Base-by-base conservation (phyloP, 2,113 vertebrate species). In the Microcebus ravelobensis region DNA sequence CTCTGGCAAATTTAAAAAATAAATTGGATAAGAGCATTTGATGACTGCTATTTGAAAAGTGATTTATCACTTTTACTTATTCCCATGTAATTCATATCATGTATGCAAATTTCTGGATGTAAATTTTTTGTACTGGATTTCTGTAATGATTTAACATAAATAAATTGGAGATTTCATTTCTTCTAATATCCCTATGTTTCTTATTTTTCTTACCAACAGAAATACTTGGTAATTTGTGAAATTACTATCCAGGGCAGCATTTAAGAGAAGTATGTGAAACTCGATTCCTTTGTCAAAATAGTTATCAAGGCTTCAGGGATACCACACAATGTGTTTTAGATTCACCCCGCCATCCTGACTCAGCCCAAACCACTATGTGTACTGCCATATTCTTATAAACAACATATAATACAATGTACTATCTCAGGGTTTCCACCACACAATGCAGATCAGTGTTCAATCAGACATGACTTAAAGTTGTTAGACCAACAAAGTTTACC, bases 81-180 rank as follows among this genome's bases (percentile, higher is more conserved):
- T 83, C 17, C 17, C 39, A 31, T 89, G 12, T 68, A 92, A 90
- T 57, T 70, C 8, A 83, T 52, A 45, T 48, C 34, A 57, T 48
- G 2, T n/a, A n/a, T 73, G 9, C 18, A 88, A 90, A 67, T 89
- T 82, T 55, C 31, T 48, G 34, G 18, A 59, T 0, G 59, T 48
- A 6, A 50, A 57, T 92, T 94, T 92, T 27, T 94, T 90, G 15
- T 95, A 63, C 34, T 91, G 25, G 9, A n/a, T 25, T 87, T 86
- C 13, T 71, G 13, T 21, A 65, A 77, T 76, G 85, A 70, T 74
- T 83, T 83, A 92, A 45, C 18, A 73, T 34, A 81, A 68, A 76
- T 57, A 90, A 80, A 67, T 17, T 9, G 45, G 5, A 57, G 29
- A 70, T 36, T 85, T 91, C 6, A 20, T 67, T 70, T 48, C 11